phyloP scores from a whole-genome alignment of 2,797 vertebrate genomes.

The Chelonia mydas region DNA sequence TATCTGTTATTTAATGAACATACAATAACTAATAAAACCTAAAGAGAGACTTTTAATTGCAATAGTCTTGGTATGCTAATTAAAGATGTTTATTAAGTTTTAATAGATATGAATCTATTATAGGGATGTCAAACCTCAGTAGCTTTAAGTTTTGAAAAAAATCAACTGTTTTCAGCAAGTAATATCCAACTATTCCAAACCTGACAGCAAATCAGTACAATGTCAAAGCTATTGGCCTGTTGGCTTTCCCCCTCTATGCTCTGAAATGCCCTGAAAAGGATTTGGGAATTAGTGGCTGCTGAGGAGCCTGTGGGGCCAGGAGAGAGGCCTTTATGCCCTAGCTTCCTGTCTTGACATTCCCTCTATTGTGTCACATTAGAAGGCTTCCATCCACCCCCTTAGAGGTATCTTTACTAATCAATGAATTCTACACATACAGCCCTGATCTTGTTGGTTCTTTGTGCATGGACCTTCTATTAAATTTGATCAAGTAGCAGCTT shows the following conservation, averaged over 20 bases:
- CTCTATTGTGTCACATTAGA: background rate
- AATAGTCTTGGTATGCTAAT: slow-evolving; percentile 18
- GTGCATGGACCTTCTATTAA: background rate
- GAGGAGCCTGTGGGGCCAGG: background rate
- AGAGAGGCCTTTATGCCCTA: background rate
- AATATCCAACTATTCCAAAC: background rate
- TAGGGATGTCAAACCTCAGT: background rate
- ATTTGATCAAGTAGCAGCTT: background rate
- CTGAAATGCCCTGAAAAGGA: background rate
- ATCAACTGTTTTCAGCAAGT: background rate
- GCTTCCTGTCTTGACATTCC: background rate
- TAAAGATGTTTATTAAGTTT: slow-evolving; percentile 52
- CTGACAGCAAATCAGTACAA: background rate
- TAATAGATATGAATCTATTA: slow-evolving; percentile 1
- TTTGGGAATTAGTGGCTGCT: background rate
- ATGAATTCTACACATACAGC: background rate
- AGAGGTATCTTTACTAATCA: background rate
- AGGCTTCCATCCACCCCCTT: background rate
- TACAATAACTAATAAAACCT: slow-evolving; percentile 67
- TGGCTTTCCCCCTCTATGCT: background rate
- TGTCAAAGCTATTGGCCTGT: background rate
- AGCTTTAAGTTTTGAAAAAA: background rate
- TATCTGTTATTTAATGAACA: slow-evolving; percentile 68
- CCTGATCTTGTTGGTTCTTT: background rate
- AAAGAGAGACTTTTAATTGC: slow-evolving; percentile 35